A percentile compares a stretch with the other conserved stretches of the same genome.
These are phyloP conservation scores for Melanotaenia trifasciata DNA, from an alignment of 2,797 vertebrate genomes.

Conservation along the genomic window DNA sequence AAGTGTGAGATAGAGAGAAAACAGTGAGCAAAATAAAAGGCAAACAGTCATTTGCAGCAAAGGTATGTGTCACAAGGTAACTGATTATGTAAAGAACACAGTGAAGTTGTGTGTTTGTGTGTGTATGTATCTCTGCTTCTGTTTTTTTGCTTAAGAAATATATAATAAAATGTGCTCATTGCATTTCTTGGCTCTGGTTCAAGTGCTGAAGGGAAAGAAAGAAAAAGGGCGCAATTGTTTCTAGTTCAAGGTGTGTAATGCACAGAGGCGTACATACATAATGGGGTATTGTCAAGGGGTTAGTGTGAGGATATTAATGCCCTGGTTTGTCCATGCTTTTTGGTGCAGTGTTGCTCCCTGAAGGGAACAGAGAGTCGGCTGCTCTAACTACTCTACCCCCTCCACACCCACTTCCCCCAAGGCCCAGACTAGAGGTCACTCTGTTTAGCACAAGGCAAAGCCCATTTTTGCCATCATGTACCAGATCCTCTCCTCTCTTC, in stretches of 20 bases:
- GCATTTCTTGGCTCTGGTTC: conserved; percentile 79
- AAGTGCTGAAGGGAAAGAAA: conserved; percentile 79
- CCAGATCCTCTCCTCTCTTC: conserved; percentile 47
- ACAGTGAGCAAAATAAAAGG: conserved; percentile 79
- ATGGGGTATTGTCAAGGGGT: conserved; percentile 84
- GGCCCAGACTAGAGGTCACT: conserved; percentile 82
- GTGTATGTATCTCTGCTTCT: conserved; percentile 22
- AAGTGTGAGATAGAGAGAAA: conserved; percentile 78
- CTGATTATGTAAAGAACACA: conserved; percentile 80
- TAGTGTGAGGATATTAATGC: conserved; percentile 85
- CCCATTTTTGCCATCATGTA: conserved; percentile 70
- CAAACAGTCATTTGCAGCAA: conserved; percentile 80
- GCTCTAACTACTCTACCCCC: conserved; percentile 79
- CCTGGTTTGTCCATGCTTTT: conserved; percentile 78
- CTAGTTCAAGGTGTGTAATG: conserved; percentile 84
- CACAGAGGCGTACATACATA: conserved; percentile 83
- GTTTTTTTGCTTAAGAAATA: conserved; percentile 60
- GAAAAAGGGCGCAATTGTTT: conserved; percentile 80
- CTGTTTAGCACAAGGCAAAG: conserved; percentile 79
- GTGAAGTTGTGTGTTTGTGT: conserved; percentile 63
- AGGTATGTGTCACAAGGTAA: conserved; percentile 83
- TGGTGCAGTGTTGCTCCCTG: conserved; percentile 82
- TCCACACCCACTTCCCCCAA: conserved; percentile 65
- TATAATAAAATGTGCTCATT: conserved; percentile 71
- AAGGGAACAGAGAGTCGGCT: conserved; percentile 79